Base-by-base conservation (phyloP, 2,113 vertebrate genomes). In the Coturnix japonica region DNA sequence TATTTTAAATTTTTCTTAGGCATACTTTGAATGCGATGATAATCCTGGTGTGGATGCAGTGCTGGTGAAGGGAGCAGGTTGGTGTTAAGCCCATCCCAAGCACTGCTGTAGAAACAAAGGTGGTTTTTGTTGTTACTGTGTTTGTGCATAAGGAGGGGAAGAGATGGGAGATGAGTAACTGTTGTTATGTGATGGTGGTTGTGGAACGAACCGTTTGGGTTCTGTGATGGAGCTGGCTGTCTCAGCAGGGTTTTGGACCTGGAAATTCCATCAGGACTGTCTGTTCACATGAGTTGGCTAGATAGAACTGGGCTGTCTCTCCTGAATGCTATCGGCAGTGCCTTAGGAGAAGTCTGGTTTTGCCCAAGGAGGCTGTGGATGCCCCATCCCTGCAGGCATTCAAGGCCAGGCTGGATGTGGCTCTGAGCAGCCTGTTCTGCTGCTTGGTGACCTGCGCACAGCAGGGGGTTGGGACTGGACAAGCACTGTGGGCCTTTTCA, bases 211-310 rank as follows among this genome's bases (percentile, higher is more conserved):
- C n/a, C 5, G 0, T 5, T 51, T 22, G 8, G 39, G 5, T 41
- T 35, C 60, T 21, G 8, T 1, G 8, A 31, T 41, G 60, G 15
- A 5, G 22, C 39, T 63, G 13, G 1, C 9, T 30, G 0, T 51
- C 44, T 61, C 51, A 35, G 64, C 8, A 39, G 31, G 19, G 9
- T 71, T 41, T 28, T 17, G 49, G 37, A 9, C 30, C 46, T 20
- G 0, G 13, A 1, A 19, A 17, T 47, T 13, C 12, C 16, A 1
- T 15, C 16, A 18, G 60, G 26, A 30, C 33, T 11, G 20, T 22
- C 11, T 25, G 6, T 23, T 31, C 19, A 4, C 11, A 19, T 15
- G 43, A 21, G 47, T 22, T 16, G 12, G 17, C 9, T 31, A 14
- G 35, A 12, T 6, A 8, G 14, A 6, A 9, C 28, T 1, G 1